A percentile compares a stretch with the other conserved stretches of the same genome.
Evolutionary conservation across 2,113 vertebrate species (phyloP).

Genomic region (Scophthalmus maximus): DNA sequence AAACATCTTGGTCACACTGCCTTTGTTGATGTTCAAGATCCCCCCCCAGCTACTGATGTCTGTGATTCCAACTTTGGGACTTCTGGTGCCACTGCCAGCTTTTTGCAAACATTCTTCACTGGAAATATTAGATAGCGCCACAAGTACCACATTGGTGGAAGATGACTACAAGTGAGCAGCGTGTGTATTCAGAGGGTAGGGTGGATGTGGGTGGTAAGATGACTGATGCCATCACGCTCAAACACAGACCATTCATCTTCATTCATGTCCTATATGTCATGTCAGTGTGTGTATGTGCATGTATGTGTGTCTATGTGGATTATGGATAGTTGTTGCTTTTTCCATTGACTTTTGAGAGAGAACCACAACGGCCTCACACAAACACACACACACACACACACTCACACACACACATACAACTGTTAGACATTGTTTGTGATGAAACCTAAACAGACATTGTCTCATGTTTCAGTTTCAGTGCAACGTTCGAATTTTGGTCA

Average conservation of each 20-base stretch:
- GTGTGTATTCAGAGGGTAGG: not conserved
- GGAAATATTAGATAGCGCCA: not conserved
- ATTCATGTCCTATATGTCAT: not conserved
- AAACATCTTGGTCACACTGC: too few species aligned
- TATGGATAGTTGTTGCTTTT: not conserved
- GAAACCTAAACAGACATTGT: constrained; percentile 6
- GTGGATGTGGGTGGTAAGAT: not conserved
- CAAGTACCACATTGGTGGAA: not conserved
- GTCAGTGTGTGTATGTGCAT: not conserved
- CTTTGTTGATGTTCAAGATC: too few species aligned
- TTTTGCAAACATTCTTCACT: not conserved
- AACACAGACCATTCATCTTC: not conserved
- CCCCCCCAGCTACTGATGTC: too few species aligned
- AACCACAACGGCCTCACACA: not conserved
- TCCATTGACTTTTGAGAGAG: not conserved
- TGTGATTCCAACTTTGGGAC: too few species aligned
- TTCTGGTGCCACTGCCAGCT: not conserved
- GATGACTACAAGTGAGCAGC: too few species aligned
- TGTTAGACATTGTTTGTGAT: constrained; percentile 5
- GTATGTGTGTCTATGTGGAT: not conserved
- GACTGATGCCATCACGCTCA: not conserved
- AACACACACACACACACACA: too few species aligned
- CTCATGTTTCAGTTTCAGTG: not conserved
- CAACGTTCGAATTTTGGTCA: not conserved
- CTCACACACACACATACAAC: constrained; percentile 10